These are phyloP conservation scores for Strix uralensis DNA, from an alignment of 2,113 vertebrate species.

Conservation along the genomic window DNA sequence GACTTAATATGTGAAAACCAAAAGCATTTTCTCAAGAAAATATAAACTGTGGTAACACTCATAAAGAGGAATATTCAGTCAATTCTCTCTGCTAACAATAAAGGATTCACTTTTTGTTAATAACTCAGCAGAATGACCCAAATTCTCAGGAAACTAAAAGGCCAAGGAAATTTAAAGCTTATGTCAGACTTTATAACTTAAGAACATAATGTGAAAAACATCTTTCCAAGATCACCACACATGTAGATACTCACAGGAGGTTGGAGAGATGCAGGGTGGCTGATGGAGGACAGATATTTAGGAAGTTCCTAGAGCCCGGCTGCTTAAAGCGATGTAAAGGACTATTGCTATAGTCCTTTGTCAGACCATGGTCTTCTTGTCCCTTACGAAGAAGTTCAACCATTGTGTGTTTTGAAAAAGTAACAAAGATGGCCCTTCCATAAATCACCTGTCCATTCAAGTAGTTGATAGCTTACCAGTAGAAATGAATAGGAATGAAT, in stretches of 20 bases:
- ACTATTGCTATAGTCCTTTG: constrained; percentile 84
- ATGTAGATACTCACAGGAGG: constrained; percentile 82
- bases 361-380: constrained; percentile 79
- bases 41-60: background rate
- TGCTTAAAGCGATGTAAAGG: constrained; percentile 87
- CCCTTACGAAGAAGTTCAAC: constrained; percentile 82
- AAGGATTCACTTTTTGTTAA: background rate
- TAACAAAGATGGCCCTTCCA: constrained; percentile 78
- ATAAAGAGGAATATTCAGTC: background rate
- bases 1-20: background rate
- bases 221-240: background rate
- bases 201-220: background rate
- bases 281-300: constrained; percentile 85
- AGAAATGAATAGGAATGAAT: background rate
- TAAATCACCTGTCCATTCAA: constrained; percentile 84
- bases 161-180: background rate
- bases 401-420: constrained; percentile 79
- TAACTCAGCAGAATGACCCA: background rate
- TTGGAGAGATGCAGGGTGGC: constrained; percentile 87
- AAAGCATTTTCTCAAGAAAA: background rate
- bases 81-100: background rate
- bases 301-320: constrained; percentile 82
- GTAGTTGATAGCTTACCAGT: constrained; percentile 78
- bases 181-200: background rate
- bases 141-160: background rate